phyloP scores from a whole-genome alignment of 2,113 vertebrate species.

The Saccopteryx leptura region DNA sequence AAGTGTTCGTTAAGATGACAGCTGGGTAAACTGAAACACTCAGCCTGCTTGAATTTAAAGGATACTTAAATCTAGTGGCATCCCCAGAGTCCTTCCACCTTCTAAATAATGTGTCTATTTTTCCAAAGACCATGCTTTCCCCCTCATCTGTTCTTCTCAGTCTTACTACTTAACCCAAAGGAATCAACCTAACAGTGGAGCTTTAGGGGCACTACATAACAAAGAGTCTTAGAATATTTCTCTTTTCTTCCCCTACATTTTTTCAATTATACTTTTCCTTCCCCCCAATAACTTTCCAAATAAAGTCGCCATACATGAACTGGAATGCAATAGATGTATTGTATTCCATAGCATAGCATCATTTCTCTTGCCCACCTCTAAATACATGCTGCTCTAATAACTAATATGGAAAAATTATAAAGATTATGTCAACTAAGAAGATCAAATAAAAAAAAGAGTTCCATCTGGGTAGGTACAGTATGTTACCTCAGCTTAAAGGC shows the following conservation, averaged over 20 bases:
- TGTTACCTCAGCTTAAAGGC: constrained; percentile 20
- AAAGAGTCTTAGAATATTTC: background rate
- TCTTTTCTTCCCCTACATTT: background rate
- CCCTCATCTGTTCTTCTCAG: background rate
- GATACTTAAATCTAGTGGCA: background rate
- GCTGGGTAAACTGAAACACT: background rate
- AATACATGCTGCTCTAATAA: background rate
- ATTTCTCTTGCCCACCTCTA: background rate
- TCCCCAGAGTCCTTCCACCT: background rate
- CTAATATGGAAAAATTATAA: background rate
- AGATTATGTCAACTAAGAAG: background rate
- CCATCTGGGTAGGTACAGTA: background rate
- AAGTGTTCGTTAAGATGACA: background rate
- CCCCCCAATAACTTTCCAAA: background rate
- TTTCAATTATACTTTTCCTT: background rate
- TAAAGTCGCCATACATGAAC: background rate
- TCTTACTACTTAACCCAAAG: background rate
- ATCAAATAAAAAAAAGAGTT: background rate
- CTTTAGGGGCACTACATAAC: background rate
- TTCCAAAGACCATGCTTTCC: background rate
- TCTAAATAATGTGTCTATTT: background rate
- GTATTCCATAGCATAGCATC: background rate
- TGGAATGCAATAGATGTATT: background rate
- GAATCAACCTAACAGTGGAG: background rate
- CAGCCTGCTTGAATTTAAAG: constrained; percentile 16